Evolutionary conservation across 2,797 vertebrate species (phyloP).

Genomic region (Sciurus vulgaris): DNA sequence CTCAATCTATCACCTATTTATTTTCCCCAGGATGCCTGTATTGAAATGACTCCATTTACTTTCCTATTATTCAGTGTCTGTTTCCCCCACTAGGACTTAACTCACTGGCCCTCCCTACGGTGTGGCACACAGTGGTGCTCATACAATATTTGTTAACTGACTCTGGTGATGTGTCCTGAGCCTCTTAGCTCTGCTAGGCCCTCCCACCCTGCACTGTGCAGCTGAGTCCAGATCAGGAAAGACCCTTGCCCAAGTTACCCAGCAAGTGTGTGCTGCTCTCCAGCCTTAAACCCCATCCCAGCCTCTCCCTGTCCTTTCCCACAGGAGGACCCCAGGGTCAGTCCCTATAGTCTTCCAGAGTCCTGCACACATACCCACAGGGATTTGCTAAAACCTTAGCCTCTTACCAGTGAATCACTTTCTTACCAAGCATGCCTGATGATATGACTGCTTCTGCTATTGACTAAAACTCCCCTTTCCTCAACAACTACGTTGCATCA

Average conservation of each 20-base stretch:
- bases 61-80: not conserved
- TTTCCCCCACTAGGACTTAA: not conserved
- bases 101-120: not conserved
- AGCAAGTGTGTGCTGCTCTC: too few relatives aligned
- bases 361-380: not conserved
- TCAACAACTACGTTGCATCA: accelerated
- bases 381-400: not conserved
- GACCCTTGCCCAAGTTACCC: not conserved
- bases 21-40: not conserved
- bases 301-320: not conserved
- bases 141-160: not conserved
- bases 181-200: not conserved
- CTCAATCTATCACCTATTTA: not conserved
- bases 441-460: not conserved
- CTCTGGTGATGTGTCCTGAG: not conserved
- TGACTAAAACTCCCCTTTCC: not conserved
- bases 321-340: not conserved
- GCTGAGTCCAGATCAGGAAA: not conserved
- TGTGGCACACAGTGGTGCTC: not conserved
- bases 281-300: too few relatives aligned
- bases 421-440: not conserved
- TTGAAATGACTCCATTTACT: not conserved
- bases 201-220: not conserved
- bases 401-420: not conserved
- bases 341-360: too few relatives aligned